phyloP scores from a whole-genome alignment of 2,113 vertebrate genomes.

The Archilochus colubris region DNA sequence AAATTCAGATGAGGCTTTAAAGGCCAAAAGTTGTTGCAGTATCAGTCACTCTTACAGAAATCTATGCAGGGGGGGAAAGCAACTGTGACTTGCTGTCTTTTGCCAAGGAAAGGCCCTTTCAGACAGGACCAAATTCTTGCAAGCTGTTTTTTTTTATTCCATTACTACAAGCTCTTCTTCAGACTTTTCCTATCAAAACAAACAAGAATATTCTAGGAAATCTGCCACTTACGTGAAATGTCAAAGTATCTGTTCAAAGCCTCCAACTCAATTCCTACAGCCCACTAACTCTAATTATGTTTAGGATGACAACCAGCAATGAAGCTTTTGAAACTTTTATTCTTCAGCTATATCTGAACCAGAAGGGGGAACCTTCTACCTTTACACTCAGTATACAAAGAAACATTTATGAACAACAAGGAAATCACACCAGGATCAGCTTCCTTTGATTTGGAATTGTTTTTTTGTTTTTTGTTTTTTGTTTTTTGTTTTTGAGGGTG shows the following conservation, averaged over 20 bases:
- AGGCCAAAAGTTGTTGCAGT: not conserved
- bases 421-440: not conserved
- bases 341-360: not conserved
- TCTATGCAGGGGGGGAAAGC: not conserved
- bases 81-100: not conserved
- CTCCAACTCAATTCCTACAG: not conserved
- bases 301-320: not conserved
- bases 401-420: not conserved
- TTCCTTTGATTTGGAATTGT: too few relatives aligned
- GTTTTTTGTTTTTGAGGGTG: too few relatives aligned
- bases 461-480: too few relatives aligned
- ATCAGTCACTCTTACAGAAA: not conserved
- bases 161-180: not conserved
- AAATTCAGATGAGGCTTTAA: not conserved
- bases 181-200: not conserved
- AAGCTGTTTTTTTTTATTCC: not conserved
- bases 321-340: not conserved
- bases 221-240: not conserved
- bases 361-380: not conserved
- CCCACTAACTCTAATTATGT: not conserved
- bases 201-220: not conserved
- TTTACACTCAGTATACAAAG: not conserved
- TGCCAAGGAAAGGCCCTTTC: not conserved
- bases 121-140: not conserved
- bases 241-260: not conserved